Base-by-base conservation (phyloP, 1,140 invertebrate species). In the Drosophila guanche region DNA sequence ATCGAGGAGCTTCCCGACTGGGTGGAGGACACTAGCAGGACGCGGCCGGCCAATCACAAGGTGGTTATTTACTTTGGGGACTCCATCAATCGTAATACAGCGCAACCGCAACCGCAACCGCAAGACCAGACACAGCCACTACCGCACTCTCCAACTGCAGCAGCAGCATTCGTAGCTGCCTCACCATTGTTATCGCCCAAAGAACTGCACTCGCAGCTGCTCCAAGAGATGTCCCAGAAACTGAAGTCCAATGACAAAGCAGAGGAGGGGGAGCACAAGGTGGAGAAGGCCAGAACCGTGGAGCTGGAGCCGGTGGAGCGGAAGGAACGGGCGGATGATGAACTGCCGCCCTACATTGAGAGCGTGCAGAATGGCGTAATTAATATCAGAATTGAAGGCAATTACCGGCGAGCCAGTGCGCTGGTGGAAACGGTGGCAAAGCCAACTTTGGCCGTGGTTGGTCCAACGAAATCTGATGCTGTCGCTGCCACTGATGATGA, bases 51-150 rank as follows among this genome's bases (percentile, higher is more conserved):
- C 55, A 90, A 89, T 76, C 94, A 95, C 69, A 95, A 94, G 91
- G 94, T 95, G 12, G 94, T 95, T 43, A 95, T 95, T 62, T 95
- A 95, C 79, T 95, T 95, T 63, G 94, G 94, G 4, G 94, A 95
- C 83, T 94, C 94, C 0, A 93, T 94, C 41, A 92, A 93, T 53
- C 79, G 90, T 59, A 37, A 37, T 37, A 10, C 10, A 37, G 10
- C 33, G 33, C 61, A 45, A 40, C 59, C 25, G 40, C 57, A 56
- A n/a, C 51, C n/a, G 33, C 37, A 29, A 29, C 0, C 33, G 3
- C 33, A 37, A 4, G 1, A 3, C 10, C 33, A 37, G 33, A 37
- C 4, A 8, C 5, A 56, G 55, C 42, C 57, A 50, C 33, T 0
- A 10, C 4, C 33, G 58, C 57, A 45, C 16, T 53, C 47, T 33